Conservation (phyloP, 2,888 invertebrate genomes). For the Lomographa bimaculata region DNA sequence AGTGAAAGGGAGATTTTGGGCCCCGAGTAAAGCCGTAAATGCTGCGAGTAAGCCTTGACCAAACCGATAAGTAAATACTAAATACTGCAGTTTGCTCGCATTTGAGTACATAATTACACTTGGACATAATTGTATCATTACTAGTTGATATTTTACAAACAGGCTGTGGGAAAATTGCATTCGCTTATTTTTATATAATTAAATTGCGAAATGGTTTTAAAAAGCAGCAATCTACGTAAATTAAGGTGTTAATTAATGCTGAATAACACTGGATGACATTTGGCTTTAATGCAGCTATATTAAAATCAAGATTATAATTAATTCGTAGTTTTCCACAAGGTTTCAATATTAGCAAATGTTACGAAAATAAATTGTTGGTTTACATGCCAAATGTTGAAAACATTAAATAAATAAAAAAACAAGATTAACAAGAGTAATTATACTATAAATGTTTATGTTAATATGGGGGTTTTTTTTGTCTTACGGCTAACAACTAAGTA, state of each 20-base stretch:
- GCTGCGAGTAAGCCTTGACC: constrained; percentile 45
- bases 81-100: constrained; percentile 6
- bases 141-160: constrained; percentile 22
- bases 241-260: constrained; percentile 13
- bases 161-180: constrained; percentile 16
- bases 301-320: too few relatives aligned
- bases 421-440: too few relatives aligned
- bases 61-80: constrained; percentile 14
- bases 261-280: constrained; percentile 23
- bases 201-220: constrained; percentile 13
- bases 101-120: constrained; percentile 13
- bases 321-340: too few relatives aligned
- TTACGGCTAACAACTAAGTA: too few relatives aligned
- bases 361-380: too few relatives aligned
- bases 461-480: too few relatives aligned
- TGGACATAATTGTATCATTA: constrained; percentile 20
- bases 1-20: constrained; percentile 28
- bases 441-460: too few relatives aligned
- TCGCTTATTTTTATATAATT: constrained; percentile 12
- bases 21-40: constrained; percentile 34
- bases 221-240: constrained; percentile 4
- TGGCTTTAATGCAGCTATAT: constrained; percentile 2
- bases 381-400: too few relatives aligned
- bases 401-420: too few relatives aligned
- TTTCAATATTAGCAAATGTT: too few relatives aligned